Percentiles rank a stretch among this genome's conserved stretches.
These are phyloP conservation scores for Otus sunia DNA, from an alignment of 2,113 vertebrate species.

Conservation along the genomic window DNA sequence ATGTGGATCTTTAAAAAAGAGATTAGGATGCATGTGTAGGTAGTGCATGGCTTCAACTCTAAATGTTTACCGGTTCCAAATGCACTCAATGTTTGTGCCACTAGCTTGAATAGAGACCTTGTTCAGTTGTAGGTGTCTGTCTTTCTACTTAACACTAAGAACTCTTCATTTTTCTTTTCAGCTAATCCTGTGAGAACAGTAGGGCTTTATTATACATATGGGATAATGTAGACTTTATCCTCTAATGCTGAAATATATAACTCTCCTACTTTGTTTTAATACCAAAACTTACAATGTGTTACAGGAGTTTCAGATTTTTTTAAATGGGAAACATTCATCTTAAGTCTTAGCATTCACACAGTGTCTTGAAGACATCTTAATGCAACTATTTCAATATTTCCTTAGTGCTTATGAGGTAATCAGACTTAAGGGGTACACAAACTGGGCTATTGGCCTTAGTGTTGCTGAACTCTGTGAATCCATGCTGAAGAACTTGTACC, in stretches of 20 bases:
- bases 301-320: not conserved
- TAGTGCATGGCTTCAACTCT: not conserved
- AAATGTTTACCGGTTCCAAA: not conserved
- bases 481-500: slow-evolving; percentile 87
- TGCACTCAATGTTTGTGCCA: not conserved
- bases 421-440: slow-evolving; percentile 96
- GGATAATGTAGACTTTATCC: not conserved
- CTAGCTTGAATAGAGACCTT: not conserved
- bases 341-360: not conserved
- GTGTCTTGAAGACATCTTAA: not conserved
- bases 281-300: not conserved
- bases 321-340: not conserved
- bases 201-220: not conserved
- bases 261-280: not conserved
- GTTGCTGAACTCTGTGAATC: slow-evolving; percentile 93
- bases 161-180: not conserved
- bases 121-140: not conserved
- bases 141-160: not conserved
- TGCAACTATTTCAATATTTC: not conserved
- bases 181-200: not conserved
- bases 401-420: slow-evolving; percentile 95
- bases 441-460: slow-evolving; percentile 98
- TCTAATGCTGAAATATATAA: not conserved
- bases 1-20: not conserved
- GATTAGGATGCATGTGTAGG: too few relatives aligned